Conservation (phyloP, 2,888 invertebrate genomes). For the Penaeus monodon region DNA sequence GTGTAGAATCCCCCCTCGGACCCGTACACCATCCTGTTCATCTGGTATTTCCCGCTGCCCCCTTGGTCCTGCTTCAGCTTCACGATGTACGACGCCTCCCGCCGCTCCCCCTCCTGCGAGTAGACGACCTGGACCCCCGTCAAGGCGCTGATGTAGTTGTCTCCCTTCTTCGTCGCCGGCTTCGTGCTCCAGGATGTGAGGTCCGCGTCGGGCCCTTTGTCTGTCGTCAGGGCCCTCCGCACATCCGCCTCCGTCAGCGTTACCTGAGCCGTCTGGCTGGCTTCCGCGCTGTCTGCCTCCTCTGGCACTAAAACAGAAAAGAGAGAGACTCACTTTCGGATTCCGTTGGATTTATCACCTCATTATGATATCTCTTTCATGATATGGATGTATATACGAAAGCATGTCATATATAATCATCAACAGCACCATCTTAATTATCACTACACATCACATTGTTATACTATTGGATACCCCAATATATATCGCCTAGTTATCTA, state of each 20-base stretch:
- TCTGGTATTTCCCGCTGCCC: neutral
- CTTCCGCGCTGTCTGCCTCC: no score
- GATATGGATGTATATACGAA: no score
- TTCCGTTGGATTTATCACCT: no score
- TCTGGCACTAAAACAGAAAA: no score
- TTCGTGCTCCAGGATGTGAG: constrained; percentile 16
- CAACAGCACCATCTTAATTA: no score
- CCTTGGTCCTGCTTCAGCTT: constrained; percentile 23
- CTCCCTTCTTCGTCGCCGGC: constrained; percentile 30
- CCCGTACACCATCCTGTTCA: constrained; percentile 27
- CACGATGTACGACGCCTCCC: constrained; percentile 24
- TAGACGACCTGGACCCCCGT: constrained; percentile 33
- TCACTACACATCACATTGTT: no score
- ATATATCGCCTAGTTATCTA: no score
- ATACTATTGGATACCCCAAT: no score
- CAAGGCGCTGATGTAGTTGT: constrained; percentile 43
- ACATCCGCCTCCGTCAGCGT: constrained; percentile 16
- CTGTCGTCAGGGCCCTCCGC: constrained; percentile 1
- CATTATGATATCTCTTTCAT: no score
- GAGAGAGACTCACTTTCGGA: no score
- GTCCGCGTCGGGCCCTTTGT: constrained; percentile 14
- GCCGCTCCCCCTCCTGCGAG: neutral
- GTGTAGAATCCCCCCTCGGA: constrained; percentile 32
- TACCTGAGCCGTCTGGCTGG: no score
- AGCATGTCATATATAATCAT: no score